Percentiles rank a stretch among this genome's conserved stretches.
These are phyloP conservation scores for Drosophila kohkoa DNA, from an alignment of 1,140 invertebrate species.

Conservation along the genomic window DNA sequence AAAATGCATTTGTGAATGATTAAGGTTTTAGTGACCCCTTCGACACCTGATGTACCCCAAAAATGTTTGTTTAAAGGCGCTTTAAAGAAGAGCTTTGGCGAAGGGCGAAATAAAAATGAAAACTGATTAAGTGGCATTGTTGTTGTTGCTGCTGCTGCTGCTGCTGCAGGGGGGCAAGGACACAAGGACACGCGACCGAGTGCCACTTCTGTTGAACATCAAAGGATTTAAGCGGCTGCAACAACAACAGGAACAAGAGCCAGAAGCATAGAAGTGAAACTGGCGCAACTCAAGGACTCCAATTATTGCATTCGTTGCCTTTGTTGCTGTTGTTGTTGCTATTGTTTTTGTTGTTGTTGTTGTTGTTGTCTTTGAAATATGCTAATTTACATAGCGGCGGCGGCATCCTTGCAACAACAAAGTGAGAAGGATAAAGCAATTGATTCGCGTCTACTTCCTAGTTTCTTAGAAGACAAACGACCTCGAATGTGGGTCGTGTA, in stretches of 20 bases:
- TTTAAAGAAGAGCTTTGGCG: constrained; percentile 31
- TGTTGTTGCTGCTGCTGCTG: constrained; percentile 26
- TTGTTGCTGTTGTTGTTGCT: constrained; percentile 53
- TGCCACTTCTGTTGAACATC: constrained; percentile 77
- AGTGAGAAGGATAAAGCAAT: constrained; percentile 50
- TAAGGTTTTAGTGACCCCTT: constrained; percentile 41
- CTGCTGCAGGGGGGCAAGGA: constrained; percentile 49
- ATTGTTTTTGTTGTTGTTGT: constrained; percentile 22
- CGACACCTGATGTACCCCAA: constrained; percentile 48
- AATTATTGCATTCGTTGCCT: constrained; percentile 77
- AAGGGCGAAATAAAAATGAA: constrained; percentile 6
- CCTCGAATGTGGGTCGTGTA: constrained; percentile 66
- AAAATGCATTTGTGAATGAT: constrained; percentile 49
- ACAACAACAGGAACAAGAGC: constrained; percentile 48
- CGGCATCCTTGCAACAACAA: constrained; percentile 53
- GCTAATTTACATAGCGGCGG: constrained; percentile 63
- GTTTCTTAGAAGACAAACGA: constrained; percentile 33
- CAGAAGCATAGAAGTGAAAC: constrained; percentile 58
- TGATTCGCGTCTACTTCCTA: constrained; percentile 75
- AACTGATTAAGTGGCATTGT: constrained; percentile 65
- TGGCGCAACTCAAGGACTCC: constrained; percentile 71
- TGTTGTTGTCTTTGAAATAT: constrained; percentile 75
- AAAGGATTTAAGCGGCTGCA: constrained; percentile 64
- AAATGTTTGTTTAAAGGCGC: constrained; percentile 23
- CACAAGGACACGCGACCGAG: constrained; percentile 67